Base-by-base conservation (phyloP, 2,113 vertebrate species). In the Jacana jacana region DNA sequence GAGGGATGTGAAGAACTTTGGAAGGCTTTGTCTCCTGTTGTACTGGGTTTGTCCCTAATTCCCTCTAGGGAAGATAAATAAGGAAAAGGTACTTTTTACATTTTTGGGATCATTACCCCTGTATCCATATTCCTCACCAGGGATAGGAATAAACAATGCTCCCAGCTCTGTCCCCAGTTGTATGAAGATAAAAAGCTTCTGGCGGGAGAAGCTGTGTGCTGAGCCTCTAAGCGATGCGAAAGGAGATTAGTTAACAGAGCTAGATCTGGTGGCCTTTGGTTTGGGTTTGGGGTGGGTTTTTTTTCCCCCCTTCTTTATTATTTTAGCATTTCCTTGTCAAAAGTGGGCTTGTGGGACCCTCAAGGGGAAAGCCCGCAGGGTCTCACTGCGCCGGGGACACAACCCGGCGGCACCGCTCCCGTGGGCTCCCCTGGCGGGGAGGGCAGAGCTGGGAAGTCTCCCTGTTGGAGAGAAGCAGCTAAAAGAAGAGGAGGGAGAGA, bases 241-340 rank as follows among this genome's bases (percentile, higher is more conserved):
- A 68, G 88, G 77, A 88, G 91, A 73, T 96, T 79, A 77, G 75
- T 95, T 55, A 86, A 66, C 39, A 55, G 4, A 70, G 86, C 37
- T 65, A 48, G 55, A 63, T 7, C 60, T 51, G 13, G 6, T 25
- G 46, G 20, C n/a, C n/a, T n/a, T n/a, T n/a, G 46, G 46, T 46
- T 46, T 46, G 10, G 10, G 46, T 25, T 25, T 12, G n/a, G n/a
- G n/a, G n/a, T n/a, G n/a, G n/a, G n/a, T 44, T 31, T 35, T 35
- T 13, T 37, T 25, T 3, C 44, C 44, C 44, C 46, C 46, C 9
- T 19, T 7, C 64, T 95, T 81, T 66, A 58, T 93, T 92, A 66
- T 73, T 72, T 87, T 79, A 31, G 69, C 52, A 33, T 80, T 94
- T 85, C 60, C 79, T 94, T 75, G 81, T 96, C 91, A 52, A 30